Percentiles rank a stretch among this genome's conserved stretches.
Evolutionary conservation across 2,797 vertebrate species (phyloP).

Genomic region (Anguilla anguilla): DNA sequence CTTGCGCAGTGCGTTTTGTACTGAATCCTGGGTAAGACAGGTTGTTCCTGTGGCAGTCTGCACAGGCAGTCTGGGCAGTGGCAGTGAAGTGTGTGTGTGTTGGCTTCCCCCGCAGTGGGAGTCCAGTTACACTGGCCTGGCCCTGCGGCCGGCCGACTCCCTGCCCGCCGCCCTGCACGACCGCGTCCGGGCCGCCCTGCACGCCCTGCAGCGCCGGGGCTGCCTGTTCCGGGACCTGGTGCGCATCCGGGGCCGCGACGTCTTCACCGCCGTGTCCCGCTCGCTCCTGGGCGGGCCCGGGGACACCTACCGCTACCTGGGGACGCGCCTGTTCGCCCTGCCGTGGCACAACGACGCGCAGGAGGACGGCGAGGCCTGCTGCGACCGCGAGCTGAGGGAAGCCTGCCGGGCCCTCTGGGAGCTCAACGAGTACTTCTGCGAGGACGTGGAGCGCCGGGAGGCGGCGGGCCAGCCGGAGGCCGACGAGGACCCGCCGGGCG

Average conservation of each 20-base stretch:
- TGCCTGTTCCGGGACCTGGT: constrained; percentile 92
- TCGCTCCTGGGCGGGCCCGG: constrained; percentile 89
- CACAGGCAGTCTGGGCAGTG: background rate
- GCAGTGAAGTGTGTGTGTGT: constrained; percentile 4
- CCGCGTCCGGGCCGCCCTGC: constrained; percentile 81
- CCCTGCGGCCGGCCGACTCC: constrained; percentile 76
- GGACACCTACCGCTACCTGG: constrained; percentile 92
- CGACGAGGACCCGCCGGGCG: constrained; percentile 43
- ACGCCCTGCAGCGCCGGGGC: constrained; percentile 73
- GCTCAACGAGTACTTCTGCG: constrained; percentile 87
- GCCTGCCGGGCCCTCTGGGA: constrained; percentile 88
- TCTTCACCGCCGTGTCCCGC: constrained; percentile 87
- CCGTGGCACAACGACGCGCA: constrained; percentile 82
- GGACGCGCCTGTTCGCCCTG: constrained; percentile 92
- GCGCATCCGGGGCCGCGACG: constrained; percentile 88
- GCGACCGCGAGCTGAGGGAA: constrained; percentile 75
- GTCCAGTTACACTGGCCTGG: constrained; percentile 86
- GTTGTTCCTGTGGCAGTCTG: too few species aligned
- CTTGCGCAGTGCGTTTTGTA: too few species aligned
- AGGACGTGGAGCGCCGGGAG: constrained; percentile 64
- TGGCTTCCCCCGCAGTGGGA: constrained; percentile 79
- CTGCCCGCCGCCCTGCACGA: constrained; percentile 80
- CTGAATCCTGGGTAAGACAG: too few species aligned
- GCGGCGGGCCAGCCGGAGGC: constrained; percentile 37
- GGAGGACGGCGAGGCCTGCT: constrained; percentile 62